phyloP scores from a whole-genome alignment of 1,140 invertebrate species.

The Cephus cinctus region DNA sequence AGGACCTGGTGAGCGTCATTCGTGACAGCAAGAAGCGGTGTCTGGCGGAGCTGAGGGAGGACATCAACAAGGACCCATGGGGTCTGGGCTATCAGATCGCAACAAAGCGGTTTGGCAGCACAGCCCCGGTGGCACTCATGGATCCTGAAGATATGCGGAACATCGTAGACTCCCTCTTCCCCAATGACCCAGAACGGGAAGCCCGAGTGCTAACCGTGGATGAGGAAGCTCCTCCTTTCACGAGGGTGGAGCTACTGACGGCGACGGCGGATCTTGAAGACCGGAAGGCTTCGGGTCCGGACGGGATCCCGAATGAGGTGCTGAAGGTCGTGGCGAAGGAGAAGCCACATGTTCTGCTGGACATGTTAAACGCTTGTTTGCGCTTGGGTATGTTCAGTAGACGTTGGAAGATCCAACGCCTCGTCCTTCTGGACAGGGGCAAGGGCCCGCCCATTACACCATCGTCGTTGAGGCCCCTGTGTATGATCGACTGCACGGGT shows the following conservation, averaged over 20 bases:
- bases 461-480: constrained; percentile 30
- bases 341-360: constrained; percentile 4
- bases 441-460: constrained; percentile 14
- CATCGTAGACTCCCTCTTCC: constrained; percentile 19
- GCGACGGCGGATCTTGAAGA: constrained; percentile 10
- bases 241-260: constrained; percentile 16
- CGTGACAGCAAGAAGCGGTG: neutral
- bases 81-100: constrained; percentile 15
- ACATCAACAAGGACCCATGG: constrained; percentile 15
- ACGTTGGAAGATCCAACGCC: constrained; percentile 15
- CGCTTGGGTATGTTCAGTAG: constrained; percentile 1
- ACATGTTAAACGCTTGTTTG: constrained; percentile 20
- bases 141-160: constrained; percentile 7
- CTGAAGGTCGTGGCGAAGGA: constrained; percentile 12
- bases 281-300: constrained; percentile 25
- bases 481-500: constrained; percentile 37
- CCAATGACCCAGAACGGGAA: too few relatives aligned
- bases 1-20: neutral
- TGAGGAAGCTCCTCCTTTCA: constrained; percentile 4
- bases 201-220: too few relatives aligned
- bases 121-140: constrained; percentile 4
- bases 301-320: constrained; percentile 21
- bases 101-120: neutral
- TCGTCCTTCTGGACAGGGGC: constrained; percentile 6
- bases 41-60: constrained; percentile 14